Conservation (phyloP, 2,113 vertebrate species). For the Plecturocebus donacophilus region DNA sequence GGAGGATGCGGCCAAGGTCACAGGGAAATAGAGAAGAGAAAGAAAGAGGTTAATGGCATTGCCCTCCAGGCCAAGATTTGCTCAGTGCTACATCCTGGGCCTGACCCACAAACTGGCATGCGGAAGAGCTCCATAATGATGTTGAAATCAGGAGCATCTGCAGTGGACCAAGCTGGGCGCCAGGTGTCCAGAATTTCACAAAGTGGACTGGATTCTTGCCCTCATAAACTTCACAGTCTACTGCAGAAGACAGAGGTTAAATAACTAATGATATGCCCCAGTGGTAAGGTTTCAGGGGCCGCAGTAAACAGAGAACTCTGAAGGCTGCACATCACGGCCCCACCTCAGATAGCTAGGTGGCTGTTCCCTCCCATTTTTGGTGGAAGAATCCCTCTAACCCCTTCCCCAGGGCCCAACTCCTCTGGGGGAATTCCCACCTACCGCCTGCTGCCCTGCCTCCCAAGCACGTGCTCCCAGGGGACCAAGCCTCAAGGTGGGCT, state of each 20-base stretch:
- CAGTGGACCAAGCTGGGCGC: not conserved
- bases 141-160: not conserved
- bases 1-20: not conserved
- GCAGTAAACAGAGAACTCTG: rapidly evolving
- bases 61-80: not conserved
- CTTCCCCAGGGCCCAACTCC: not conserved
- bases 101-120: not conserved
- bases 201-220: not conserved
- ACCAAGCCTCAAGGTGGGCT: not conserved
- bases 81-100: not conserved
- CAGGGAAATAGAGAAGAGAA: constrained; percentile 53
- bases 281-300: not conserved
- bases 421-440: not conserved
- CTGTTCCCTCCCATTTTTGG: not conserved
- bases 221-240: not conserved
- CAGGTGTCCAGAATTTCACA: not conserved
- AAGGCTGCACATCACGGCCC: not conserved
- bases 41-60: constrained; percentile 58
- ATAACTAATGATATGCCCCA: not conserved
- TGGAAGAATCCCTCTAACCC: not conserved
- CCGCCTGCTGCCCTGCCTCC: not conserved
- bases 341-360: not conserved
- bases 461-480: not conserved
- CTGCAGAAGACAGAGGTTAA: not conserved
- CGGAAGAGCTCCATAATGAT: not conserved